Evolutionary conservation across 2,113 vertebrate species (phyloP).

Genomic region (Amazona guildingii): DNA sequence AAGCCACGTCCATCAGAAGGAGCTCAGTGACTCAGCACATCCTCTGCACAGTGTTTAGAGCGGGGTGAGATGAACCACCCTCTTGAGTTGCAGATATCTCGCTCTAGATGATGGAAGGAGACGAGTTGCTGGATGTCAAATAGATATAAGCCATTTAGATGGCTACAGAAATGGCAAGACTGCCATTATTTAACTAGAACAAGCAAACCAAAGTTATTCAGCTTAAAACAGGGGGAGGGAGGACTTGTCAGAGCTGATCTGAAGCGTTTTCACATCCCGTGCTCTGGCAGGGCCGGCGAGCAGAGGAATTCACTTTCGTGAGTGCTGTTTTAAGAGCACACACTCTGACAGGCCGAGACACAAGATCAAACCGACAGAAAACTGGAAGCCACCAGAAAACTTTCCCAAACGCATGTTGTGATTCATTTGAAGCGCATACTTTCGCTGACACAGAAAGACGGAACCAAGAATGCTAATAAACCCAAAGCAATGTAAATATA

Average conservation of each 20-base stretch:
- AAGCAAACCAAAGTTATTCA: neutral
- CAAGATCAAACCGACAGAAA: neutral
- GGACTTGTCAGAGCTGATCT: neutral
- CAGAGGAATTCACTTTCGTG: neutral
- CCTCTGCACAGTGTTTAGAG: neutral
- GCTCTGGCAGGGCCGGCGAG: neutral
- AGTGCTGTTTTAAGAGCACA: neutral
- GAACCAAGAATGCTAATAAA: conserved; percentile 27
- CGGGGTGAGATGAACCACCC: neutral
- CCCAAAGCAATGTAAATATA: neutral
- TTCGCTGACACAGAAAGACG: neutral
- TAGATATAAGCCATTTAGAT: neutral
- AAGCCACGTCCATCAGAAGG: neutral
- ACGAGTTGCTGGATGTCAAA: neutral
- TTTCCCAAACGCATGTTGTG: neutral
- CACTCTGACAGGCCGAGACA: neutral
- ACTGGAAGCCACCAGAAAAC: neutral
- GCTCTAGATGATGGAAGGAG: fast-evolving
- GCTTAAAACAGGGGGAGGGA: neutral
- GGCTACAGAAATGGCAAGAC: neutral
- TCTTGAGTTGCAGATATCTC: fast-evolving
- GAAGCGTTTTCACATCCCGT: neutral
- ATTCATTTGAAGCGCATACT: neutral
- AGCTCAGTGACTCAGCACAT: neutral
- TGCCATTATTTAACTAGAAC: neutral